A percentile compares a stretch with the other conserved stretches of the same genome.
phyloP scores from a whole-genome alignment of 2,888 invertebrate species.

The Stenotaenia linearis region DNA sequence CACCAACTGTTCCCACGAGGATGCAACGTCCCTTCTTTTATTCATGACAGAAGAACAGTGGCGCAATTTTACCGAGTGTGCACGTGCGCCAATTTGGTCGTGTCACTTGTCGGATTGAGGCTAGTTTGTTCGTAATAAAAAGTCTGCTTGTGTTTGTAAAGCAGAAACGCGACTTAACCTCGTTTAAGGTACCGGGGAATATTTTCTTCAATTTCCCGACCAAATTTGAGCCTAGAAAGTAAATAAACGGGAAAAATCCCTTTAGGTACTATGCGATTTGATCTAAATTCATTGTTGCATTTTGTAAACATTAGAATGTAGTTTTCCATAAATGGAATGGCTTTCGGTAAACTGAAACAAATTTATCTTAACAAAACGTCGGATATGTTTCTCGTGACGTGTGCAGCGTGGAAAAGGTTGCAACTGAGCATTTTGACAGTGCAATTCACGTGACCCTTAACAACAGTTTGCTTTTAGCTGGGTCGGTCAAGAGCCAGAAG shows the following conservation, averaged over 20 bases:
- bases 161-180: not conserved
- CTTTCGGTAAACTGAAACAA: too few relatives aligned
- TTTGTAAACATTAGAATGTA: too few relatives aligned
- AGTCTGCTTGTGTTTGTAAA: not conserved
- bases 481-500: not conserved
- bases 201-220: too few relatives aligned
- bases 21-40: not conserved
- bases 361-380: not conserved
- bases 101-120: slow-evolving; percentile 9
- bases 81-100: slow-evolving; percentile 4
- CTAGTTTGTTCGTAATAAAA: slow-evolving; percentile 4
- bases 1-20: not conserved
- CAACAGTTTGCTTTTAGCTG: slow-evolving; percentile 9
- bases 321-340: too few relatives aligned
- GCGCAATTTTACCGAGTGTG: not conserved
- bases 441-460: not conserved
- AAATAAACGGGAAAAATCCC: too few relatives aligned
- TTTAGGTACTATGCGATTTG: too few relatives aligned
- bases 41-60: slow-evolving; percentile 1
- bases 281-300: too few relatives aligned
- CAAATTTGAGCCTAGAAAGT: too few relatives aligned
- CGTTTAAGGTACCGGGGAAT: not conserved
- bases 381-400: not conserved
- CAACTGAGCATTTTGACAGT: not conserved
- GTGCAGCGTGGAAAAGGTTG: not conserved